Base-by-base conservation (phyloP, 1,140 invertebrate genomes). In the Heliconius himera region DNA sequence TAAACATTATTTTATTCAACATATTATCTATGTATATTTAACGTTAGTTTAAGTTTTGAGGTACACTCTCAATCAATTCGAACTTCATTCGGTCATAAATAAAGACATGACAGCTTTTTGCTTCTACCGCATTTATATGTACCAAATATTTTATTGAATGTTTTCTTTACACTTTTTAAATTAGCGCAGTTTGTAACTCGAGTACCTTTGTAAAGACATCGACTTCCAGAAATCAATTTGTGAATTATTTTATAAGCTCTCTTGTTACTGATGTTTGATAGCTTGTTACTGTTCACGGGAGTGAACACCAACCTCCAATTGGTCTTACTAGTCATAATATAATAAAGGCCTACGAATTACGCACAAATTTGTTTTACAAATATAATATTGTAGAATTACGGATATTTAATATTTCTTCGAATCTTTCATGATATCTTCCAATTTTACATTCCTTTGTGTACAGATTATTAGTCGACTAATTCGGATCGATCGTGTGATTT, bases 311-410 rank as follows among this genome's bases (percentile, higher is more conserved):
- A 66, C 73, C 60, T 77, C 70, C 51, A 84, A 88, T 92, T 89
- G 92, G 91, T 91, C 90, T 92, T 92, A 83, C 92, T 93, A 93
- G 92, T 93, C 92, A 93, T 91, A 86, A 86, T 90, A 88, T 90
- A 88, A 85, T 84, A 83, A 90, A 92, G 91, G 91, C 92, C 91
- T 93, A 92, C 80, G 81, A 83, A 84, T 87, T 86, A 87, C 91
- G 91, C 91, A 93, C 91, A 93, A 90, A n/a, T 88, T 89, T 85
- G 73, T 83, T 85, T 79, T 77, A 82, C 80, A 82, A 79, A 76
- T 82, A 77, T 73, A 73, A 80, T 77, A 82, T 78, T 78, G 22
- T 81, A 81, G 77, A 74, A 22, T 78, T 80, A 80, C 74, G 78
- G 18, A 70, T 81, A 66, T 66, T 46, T 66, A 66, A 66, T 66